Percentiles rank a stretch among this genome's conserved stretches.
These are phyloP conservation scores for Tetragnatha versicolor DNA, from an alignment of 1,140 invertebrate species.

Conservation along the genomic window DNA sequence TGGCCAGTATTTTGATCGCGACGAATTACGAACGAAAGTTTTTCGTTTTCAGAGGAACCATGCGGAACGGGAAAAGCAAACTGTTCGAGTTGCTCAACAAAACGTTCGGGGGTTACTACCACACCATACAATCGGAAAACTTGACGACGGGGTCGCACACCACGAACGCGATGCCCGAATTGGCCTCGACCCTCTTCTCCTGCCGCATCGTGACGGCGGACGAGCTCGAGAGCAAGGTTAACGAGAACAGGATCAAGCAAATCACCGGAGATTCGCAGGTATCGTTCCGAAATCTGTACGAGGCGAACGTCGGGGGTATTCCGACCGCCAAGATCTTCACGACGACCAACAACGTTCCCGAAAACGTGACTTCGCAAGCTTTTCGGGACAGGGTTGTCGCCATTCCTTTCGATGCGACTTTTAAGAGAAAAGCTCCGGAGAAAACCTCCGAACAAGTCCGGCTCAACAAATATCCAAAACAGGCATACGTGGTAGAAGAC, in stretches of 20 bases:
- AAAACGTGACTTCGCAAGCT: background rate
- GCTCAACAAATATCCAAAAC: background rate
- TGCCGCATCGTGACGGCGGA: constrained; percentile 12
- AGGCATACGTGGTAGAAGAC: background rate
- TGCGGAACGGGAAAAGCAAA: constrained; percentile 20
- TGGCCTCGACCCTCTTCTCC: constrained; percentile 6
- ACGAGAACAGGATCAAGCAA: constrained; percentile 23
- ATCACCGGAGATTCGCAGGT: constrained; percentile 17
- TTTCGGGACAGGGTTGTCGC: constrained; percentile 28
- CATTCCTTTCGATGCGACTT: constrained; percentile 4
- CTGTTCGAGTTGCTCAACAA: background rate
- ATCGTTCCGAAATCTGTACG: constrained; percentile 19
- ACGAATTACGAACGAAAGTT: constrained; percentile 40
- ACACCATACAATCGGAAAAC: constrained; percentile 10
- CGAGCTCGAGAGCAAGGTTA: constrained; percentile 13
- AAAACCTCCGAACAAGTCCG: background rate
- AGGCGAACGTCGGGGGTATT: background rate
- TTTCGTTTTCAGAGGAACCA: constrained; percentile 5
- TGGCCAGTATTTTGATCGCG: constrained; percentile 25
- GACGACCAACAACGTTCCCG: constrained; percentile 12
- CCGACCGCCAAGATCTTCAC: constrained; percentile 28
- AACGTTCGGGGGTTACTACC: constrained; percentile 7
- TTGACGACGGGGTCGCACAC: background rate
- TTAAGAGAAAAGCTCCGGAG: background rate
- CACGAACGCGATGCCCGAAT: background rate